Conservation (phyloP, 1,140 invertebrate species). For the Formica selysi region DNA sequence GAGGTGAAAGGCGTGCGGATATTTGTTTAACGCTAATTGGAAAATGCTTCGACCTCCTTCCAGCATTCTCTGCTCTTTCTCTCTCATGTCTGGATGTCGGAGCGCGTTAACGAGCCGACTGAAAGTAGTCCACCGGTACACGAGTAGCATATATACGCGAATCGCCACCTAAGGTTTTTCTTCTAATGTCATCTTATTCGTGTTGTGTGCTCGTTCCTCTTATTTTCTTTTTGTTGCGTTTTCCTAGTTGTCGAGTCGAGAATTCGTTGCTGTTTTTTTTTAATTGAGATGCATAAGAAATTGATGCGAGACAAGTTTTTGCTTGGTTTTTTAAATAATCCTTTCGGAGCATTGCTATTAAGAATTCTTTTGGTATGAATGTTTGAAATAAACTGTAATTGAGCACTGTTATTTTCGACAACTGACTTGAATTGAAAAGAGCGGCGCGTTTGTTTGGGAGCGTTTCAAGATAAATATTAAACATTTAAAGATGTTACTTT, state of each 20-base stretch:
- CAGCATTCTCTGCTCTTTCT: slow-evolving; percentile 44
- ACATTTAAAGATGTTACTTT: not conserved
- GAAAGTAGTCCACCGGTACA: slow-evolving; percentile 53
- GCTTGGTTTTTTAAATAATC: not conserved
- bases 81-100: slow-evolving; percentile 61
- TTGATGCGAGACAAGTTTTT: slow-evolving; percentile 27
- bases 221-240: slow-evolving; percentile 25
- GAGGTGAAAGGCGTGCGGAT: slow-evolving; percentile 67
- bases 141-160: slow-evolving; percentile 20
- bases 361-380: not conserved
- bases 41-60: slow-evolving; percentile 75
- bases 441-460: not conserved
- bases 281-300: slow-evolving; percentile 26
- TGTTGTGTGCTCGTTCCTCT: slow-evolving; percentile 34
- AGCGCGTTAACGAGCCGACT: slow-evolving; percentile 64
- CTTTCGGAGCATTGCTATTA: not conserved
- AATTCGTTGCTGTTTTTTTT: slow-evolving; percentile 18
- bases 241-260: not conserved
- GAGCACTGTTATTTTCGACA: slow-evolving; percentile 20
- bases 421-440: slow-evolving; percentile 24
- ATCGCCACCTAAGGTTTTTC: slow-evolving; percentile 35
- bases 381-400: slow-evolving; percentile 18
- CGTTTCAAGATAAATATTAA: slow-evolving; percentile 19
- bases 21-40: slow-evolving; percentile 82
- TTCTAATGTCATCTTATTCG: slow-evolving; percentile 34